Conservation (phyloP, 2,113 vertebrate species). For the Sander lucioperca region DNA sequence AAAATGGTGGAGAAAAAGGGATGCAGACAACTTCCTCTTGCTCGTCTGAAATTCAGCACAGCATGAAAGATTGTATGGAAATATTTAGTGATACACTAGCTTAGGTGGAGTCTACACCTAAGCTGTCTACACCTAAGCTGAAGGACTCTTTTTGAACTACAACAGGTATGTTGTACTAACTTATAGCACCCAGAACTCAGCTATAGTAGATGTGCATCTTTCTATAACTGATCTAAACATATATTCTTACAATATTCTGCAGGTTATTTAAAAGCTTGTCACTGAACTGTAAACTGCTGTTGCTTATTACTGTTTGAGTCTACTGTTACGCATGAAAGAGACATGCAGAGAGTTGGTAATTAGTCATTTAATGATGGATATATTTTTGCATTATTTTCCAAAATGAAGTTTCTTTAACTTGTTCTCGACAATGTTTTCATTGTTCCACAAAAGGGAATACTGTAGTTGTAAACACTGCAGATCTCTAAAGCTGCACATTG, state of each 20-base stretch:
- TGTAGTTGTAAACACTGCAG: too few species aligned
- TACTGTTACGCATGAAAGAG: not conserved
- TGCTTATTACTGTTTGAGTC: not conserved
- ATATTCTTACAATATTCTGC: not conserved
- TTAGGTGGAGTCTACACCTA: too few species aligned
- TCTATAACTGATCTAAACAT: too few species aligned
- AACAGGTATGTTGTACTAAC: not conserved
- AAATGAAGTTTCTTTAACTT: too few species aligned
- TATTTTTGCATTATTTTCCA: too few species aligned
- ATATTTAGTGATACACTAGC: not conserved
- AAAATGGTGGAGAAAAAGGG: too few species aligned
- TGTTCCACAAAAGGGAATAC: too few species aligned
- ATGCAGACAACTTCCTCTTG: too few species aligned
- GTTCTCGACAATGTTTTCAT: too few species aligned
- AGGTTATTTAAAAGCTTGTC: not conserved
- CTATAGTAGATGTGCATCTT: not conserved
- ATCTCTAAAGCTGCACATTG: too few species aligned
- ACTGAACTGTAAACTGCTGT: not conserved
- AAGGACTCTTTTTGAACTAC: too few species aligned
- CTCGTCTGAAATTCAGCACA: too few species aligned
- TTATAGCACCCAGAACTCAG: not conserved
- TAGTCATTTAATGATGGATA: not conserved
- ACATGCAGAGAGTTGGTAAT: not conserved
- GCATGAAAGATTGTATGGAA: not conserved
- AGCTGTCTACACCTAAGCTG: not conserved